A percentile compares a stretch with the other conserved stretches of the same genome.
Evolutionary conservation across 2,888 invertebrate species (phyloP).

Genomic region (Catotricha subobsoleta): DNA sequence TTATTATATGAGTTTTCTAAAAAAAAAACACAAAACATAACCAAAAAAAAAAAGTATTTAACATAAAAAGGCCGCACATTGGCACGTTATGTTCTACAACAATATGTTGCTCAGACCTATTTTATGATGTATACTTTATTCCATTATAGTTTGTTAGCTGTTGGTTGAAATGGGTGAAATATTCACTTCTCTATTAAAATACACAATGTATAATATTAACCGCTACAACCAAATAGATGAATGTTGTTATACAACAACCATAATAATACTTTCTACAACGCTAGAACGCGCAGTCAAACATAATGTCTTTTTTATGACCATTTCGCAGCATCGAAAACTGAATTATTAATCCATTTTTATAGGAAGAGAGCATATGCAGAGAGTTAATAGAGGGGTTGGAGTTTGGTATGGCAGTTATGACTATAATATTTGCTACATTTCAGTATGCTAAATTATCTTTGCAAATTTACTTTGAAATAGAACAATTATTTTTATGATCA

Average conservation of each 20-base stretch:
- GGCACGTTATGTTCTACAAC: background rate
- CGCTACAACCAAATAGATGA: background rate
- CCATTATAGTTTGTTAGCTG: too few relatives aligned
- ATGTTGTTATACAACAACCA: background rate
- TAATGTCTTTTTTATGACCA: slow-evolving; percentile 5
- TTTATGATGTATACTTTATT: background rate
- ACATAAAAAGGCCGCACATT: background rate
- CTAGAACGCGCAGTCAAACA: slow-evolving; percentile 4
- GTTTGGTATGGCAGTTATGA: too few relatives aligned
- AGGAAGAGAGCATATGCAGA: background rate
- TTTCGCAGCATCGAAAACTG: slow-evolving; percentile 5
- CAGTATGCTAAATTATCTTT: too few relatives aligned
- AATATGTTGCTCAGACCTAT: slow-evolving; percentile 1
- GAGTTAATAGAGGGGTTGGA: too few relatives aligned
- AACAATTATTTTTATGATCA: too few relatives aligned
- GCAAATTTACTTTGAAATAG: too few relatives aligned
- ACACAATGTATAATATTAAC: background rate
- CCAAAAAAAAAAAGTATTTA: too few relatives aligned
- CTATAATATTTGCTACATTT: too few relatives aligned
- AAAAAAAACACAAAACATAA: too few relatives aligned
- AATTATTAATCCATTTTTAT: slow-evolving; percentile 5
- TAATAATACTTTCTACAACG: background rate
- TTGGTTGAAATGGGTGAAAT: too few relatives aligned
- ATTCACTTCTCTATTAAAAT: background rate
- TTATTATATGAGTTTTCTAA: too few relatives aligned